Base-by-base conservation (phyloP, 2,888 invertebrate genomes). In the Thymelicus sylvestris region DNA sequence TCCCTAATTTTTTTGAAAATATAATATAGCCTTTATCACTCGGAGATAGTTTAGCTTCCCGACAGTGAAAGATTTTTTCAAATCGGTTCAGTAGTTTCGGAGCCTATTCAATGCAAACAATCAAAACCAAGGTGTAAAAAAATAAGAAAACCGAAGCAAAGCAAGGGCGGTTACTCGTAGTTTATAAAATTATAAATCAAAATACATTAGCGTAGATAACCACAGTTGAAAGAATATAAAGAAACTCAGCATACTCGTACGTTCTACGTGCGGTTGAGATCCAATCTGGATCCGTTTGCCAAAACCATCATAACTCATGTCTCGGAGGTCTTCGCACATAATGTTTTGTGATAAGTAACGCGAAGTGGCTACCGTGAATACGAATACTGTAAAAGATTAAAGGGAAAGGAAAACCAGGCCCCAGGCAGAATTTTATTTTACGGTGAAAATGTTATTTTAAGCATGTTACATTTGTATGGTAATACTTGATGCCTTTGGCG, bases 251-350 rank as follows among this genome's bases (percentile, higher is more conserved):
- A 19, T 52, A n/a, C n/a, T n/a, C n/a, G n/a, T n/a, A 67, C 55
- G 57, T 41, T 19, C 19, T 66, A 67, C 67, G 67, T 67, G 67
- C 39, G 67, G 67, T 48, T 41, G n/a, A 15, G 66, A 67, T 67
- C 60, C 47, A 65, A 65, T 65, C 65, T 41, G 48, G 50, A 50
- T 31, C 67, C 60, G 47, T 24, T 67, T 67, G 62, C 68, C 68
- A 63, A 68, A 68, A 62, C 61, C 68, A 68, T 68, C 62, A 68
- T 68, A 68, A 63, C 68, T 68, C 62, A 68, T 57, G 62, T 67
- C 68, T 63, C 38, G 41, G 12, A 62, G 67, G 61, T 67, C 61
- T 52, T 67, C 50, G 50, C 67, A 60, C 67, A 67, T 66, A 66
- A 66, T 66, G 66, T 60, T 67, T 52, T 62, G 68, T 68, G 63